Percentiles rank a stretch among this genome's conserved stretches.
phyloP scores from a whole-genome alignment of 1,140 invertebrate genomes.

The Coboldia fuscipes region DNA sequence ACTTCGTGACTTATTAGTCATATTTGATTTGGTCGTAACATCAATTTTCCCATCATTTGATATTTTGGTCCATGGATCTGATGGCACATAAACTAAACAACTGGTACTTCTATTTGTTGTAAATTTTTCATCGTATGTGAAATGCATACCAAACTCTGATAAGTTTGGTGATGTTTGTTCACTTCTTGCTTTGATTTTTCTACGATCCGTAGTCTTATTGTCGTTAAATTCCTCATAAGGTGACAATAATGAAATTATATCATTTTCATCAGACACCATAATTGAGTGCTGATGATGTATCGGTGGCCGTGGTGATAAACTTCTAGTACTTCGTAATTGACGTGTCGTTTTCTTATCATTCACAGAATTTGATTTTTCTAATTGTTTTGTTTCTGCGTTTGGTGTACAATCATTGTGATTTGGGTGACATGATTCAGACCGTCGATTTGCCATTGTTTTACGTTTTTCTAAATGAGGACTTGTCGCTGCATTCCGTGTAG shows the following conservation, averaged over 20 bases:
- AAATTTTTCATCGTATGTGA: slow-evolving; percentile 7
- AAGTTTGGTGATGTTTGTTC: slow-evolving; percentile 20
- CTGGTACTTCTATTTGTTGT: slow-evolving; percentile 14
- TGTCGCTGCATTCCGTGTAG: slow-evolving; percentile 6
- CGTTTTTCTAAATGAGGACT: slow-evolving; percentile 5
- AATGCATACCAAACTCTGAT: slow-evolving; percentile 10
- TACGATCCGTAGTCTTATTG: slow-evolving; percentile 4
- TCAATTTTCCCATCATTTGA: slow-evolving; percentile 5
- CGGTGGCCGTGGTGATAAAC: slow-evolving; percentile 6
- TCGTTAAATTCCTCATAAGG: slow-evolving; percentile 1
- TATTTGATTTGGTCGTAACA: too few relatives aligned
- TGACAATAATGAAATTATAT: slow-evolving; percentile 4
- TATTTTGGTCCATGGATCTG: slow-evolving; percentile 21
- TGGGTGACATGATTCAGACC: background rate
- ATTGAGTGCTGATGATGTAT: slow-evolving; percentile 6
- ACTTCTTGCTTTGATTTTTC: slow-evolving; percentile 8
- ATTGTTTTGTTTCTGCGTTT: background rate
- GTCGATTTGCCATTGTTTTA: background rate
- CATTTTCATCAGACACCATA: slow-evolving; percentile 5
- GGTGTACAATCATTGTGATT: background rate
- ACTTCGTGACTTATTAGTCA: too few relatives aligned
- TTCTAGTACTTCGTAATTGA: slow-evolving; percentile 5
- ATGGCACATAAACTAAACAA: slow-evolving; percentile 13
- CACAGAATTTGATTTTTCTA: slow-evolving; percentile 7
- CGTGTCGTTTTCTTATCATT: slow-evolving; percentile 4